Evolutionary conservation across 2,113 vertebrate genomes (phyloP).

Genomic region (Sylvilagus bachmani): DNA sequence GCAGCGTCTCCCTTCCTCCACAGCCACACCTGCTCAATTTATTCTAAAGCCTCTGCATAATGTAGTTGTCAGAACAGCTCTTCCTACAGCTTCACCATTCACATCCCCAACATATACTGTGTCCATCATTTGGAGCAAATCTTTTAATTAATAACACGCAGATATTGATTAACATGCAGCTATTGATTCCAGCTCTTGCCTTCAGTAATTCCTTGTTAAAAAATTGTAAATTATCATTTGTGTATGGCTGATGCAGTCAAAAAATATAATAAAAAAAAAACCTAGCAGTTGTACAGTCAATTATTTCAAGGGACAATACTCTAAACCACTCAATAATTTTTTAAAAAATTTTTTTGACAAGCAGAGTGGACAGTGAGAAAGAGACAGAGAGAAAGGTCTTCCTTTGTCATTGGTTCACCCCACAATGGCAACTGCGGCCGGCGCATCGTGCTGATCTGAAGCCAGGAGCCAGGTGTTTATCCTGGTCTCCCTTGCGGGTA

Average conservation of each 20-base stretch:
- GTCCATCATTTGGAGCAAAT: neutral
- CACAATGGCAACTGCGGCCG: no score
- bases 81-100: neutral
- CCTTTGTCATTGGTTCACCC: no score
- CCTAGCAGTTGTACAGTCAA: conserved; percentile 1
- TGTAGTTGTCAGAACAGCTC: conserved; percentile 22
- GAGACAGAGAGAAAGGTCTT: no score
- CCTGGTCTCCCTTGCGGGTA: no score
- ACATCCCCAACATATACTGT: neutral
- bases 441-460: no score
- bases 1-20: neutral
- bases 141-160: neutral
- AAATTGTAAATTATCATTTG: conserved; percentile 42
- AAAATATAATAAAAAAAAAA: conserved; percentile 61
- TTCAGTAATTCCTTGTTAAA: neutral
- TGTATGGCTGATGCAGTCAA: conserved; percentile 35
- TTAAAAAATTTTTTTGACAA: no score
- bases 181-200: neutral
- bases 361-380: no score
- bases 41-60: neutral
- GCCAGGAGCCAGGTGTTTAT: no score
- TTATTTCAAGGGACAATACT: conserved; percentile 31
- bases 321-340: conserved; percentile 35
- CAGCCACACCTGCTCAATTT: conserved; percentile 18
- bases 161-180: neutral